These are phyloP conservation scores for Helicoverpa assulta DNA, from an alignment of 2,888 invertebrate genomes.

Conservation along the genomic window DNA sequence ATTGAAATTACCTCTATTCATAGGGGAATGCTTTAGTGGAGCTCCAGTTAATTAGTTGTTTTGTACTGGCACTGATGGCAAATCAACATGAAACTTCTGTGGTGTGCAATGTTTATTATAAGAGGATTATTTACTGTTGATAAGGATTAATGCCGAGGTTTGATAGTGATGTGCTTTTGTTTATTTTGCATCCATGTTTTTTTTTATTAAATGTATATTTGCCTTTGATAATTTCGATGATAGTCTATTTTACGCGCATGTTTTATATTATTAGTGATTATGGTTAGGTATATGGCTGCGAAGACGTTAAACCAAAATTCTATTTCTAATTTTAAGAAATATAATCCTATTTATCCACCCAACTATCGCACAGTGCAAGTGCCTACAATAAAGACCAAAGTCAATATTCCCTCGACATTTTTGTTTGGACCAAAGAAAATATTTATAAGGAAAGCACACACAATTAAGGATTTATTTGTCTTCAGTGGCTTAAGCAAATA, in stretches of 20 bases:
- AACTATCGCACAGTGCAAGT: no score
- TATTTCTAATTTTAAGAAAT: no score
- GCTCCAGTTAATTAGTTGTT: conserved; percentile 29
- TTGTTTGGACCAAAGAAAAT: no score
- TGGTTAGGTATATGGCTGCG: no score
- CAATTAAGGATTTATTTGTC: background rate
- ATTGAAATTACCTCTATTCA: conserved; percentile 38
- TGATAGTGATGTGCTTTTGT: background rate
- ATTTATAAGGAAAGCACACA: background rate
- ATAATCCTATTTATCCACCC: no score
- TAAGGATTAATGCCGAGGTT: background rate
- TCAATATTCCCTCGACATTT: no score
- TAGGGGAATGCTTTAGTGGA: conserved; percentile 18
- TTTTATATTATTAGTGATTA: no score
- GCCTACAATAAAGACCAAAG: no score
- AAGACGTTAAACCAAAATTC: no score
- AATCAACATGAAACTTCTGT: conserved; percentile 8
- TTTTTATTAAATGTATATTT: background rate
- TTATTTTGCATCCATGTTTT: background rate
- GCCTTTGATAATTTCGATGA: no score
- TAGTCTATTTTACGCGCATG: no score
- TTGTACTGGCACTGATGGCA: conserved; percentile 18
- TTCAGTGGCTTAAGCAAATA: background rate
- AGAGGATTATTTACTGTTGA: no score
- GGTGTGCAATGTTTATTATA: conserved; percentile 3